phyloP scores from a whole-genome alignment of 2,888 invertebrate species.

The Hipparchia sbordonii region DNA sequence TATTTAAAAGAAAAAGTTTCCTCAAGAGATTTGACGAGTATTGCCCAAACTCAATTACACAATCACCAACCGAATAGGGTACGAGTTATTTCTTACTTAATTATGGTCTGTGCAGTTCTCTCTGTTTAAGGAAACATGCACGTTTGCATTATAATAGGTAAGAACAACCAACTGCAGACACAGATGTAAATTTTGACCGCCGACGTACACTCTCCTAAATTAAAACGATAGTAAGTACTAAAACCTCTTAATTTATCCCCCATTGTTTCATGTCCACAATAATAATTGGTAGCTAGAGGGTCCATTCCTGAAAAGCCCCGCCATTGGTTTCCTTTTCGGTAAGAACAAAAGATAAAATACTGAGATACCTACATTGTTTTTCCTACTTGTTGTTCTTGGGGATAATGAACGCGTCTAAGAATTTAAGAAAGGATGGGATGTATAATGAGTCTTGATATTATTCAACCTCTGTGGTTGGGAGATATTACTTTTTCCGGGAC shows the following conservation, averaged over 20 bases:
- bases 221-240: slow-evolving; percentile 24
- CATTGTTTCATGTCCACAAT: slow-evolving; percentile 42
- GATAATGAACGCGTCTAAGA: slow-evolving; percentile 40
- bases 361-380: slow-evolving; percentile 43
- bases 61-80: too few relatives aligned
- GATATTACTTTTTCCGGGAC: background rate
- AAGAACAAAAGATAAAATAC: slow-evolving; percentile 43
- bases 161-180: background rate
- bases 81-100: too few relatives aligned
- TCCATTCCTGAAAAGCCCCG: slow-evolving; percentile 45
- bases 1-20: too few relatives aligned
- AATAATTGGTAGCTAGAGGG: slow-evolving; percentile 43
- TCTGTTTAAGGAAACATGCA: too few relatives aligned
- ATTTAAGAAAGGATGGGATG: slow-evolving; percentile 32
- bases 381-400: slow-evolving; percentile 39
- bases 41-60: too few relatives aligned
- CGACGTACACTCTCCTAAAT: slow-evolving; percentile 12
- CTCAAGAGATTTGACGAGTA: too few relatives aligned
- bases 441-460: slow-evolving; percentile 19
- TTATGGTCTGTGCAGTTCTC: background rate
- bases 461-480: background rate
- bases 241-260: slow-evolving; percentile 40
- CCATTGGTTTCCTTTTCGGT: slow-evolving; percentile 46
- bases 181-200: background rate
- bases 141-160: too few relatives aligned